Percentiles rank a stretch among this genome's conserved stretches.
These are phyloP conservation scores for Anaspis maculata DNA, from an alignment of 2,888 invertebrate genomes.

Conservation along the genomic window DNA sequence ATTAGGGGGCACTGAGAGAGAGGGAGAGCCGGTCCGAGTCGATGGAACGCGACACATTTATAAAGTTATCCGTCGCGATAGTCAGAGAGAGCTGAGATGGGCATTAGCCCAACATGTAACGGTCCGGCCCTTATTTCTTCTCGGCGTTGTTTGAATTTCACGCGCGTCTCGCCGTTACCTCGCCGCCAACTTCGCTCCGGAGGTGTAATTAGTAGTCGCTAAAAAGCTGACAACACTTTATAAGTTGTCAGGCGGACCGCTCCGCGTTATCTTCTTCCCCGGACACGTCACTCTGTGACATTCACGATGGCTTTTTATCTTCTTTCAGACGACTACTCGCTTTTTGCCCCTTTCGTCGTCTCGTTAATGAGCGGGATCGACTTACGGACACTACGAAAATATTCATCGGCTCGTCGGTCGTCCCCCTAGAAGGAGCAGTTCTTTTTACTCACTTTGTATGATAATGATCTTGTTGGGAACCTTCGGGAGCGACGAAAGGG, in stretches of 20 bases:
- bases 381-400: constrained; percentile 15
- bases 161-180: constrained; percentile 22
- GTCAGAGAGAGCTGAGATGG: too few species aligned
- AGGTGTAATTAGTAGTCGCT: constrained; percentile 29
- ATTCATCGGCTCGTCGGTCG: too few species aligned
- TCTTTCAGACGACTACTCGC: too few species aligned
- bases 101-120: too few species aligned
- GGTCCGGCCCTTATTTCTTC: too few species aligned
- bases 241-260: constrained; percentile 27
- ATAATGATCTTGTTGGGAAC: constrained; percentile 12
- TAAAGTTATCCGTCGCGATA: too few species aligned
- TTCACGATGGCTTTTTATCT: constrained; percentile 20
- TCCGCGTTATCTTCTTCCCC: constrained; percentile 20
- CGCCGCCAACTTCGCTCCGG: constrained; percentile 17
- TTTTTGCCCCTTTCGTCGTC: constrained; percentile 15
- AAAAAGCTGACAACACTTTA: constrained; percentile 31
- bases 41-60: too few species aligned
- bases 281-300: constrained; percentile 21
- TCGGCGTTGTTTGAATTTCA: constrained; percentile 24
- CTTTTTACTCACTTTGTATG: constrained; percentile 9
- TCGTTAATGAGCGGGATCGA: constrained; percentile 18
- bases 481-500: too few species aligned
- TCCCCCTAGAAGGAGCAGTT: too few species aligned
- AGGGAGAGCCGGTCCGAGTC: too few species aligned
- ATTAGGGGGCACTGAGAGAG: too few species aligned